Evolutionary conservation across 2,797 vertebrate species (phyloP).

Genomic region (Onychomys arenicola): DNA sequence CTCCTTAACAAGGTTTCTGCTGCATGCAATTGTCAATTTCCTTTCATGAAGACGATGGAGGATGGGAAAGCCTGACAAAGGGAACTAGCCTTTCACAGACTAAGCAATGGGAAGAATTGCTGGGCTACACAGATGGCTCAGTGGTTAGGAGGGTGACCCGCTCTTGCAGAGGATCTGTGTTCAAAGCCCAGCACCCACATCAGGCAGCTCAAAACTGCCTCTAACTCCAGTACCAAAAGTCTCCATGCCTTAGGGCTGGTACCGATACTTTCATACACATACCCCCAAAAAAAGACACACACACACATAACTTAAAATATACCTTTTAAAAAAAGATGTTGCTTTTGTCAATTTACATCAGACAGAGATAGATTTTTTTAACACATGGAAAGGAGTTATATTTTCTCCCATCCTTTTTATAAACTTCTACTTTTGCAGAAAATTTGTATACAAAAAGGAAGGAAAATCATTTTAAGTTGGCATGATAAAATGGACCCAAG

Average conservation of each 20-base stretch:
- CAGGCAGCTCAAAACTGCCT: neutral
- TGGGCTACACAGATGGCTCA: neutral
- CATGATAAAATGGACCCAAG: neutral
- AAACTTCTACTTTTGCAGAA: constrained; percentile 36
- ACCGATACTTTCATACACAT: neutral
- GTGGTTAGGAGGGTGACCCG: neutral
- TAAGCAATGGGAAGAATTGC: neutral
- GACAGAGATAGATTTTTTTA: constrained; percentile 28
- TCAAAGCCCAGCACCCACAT: neutral
- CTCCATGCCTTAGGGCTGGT: neutral
- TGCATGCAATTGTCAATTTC: neutral
- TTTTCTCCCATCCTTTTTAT: neutral
- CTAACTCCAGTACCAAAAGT: neutral
- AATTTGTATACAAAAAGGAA: neutral
- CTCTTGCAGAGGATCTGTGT: neutral
- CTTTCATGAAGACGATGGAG: neutral
- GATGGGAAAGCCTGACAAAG: neutral
- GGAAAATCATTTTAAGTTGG: constrained; percentile 2
- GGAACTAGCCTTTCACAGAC: neutral
- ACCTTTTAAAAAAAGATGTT: neutral
- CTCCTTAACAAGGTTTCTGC: neutral
- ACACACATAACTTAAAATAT: neutral
- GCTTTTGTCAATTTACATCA: neutral
- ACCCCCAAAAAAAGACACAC: neutral
- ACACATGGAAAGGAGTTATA: neutral